phyloP scores from a whole-genome alignment of 2,888 invertebrate species.

The Macrophya annulata region DNA sequence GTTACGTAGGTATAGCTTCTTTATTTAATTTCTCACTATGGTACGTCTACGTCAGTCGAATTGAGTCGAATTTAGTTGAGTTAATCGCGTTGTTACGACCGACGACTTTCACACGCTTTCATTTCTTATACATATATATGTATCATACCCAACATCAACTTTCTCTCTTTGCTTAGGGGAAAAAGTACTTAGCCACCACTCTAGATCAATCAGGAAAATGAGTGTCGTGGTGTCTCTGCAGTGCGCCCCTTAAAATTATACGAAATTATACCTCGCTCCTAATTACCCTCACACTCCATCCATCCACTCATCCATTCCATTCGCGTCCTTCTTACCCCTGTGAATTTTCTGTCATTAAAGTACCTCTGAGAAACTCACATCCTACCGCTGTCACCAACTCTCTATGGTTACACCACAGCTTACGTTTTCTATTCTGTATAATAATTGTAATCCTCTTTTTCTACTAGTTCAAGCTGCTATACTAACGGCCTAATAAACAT shows the following conservation, averaged over 20 bases:
- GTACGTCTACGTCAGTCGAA: background rate
- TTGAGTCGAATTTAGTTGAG: background rate
- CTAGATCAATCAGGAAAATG: conserved; percentile 48
- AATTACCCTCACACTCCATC: conserved; percentile 25
- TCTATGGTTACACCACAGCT: background rate
- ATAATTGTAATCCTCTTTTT: background rate
- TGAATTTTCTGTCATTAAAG: conserved; percentile 18
- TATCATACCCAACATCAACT: background rate
- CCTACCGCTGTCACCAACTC: conserved; percentile 29
- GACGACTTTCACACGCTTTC: conserved; percentile 12
- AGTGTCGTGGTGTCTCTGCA: conserved; percentile 32
- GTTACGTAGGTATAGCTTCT: background rate
- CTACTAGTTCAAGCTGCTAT: conserved; percentile 2
- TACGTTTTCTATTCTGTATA: background rate
- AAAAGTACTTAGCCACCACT: conserved; percentile 46
- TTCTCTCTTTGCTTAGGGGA: background rate
- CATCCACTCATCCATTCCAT: background rate
- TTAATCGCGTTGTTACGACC: conserved; percentile 35
- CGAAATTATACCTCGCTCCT: conserved; percentile 49
- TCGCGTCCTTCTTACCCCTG: background rate
- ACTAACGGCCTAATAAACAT: background rate
- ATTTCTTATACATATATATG: background rate
- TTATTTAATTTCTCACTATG: background rate
- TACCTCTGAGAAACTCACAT: conserved; percentile 13
- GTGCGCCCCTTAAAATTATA: conserved; percentile 33